Percentiles rank a stretch among this genome's conserved stretches.
phyloP scores from a whole-genome alignment of 2,888 invertebrate species.

The Pachliopta kotzebuea region DNA sequence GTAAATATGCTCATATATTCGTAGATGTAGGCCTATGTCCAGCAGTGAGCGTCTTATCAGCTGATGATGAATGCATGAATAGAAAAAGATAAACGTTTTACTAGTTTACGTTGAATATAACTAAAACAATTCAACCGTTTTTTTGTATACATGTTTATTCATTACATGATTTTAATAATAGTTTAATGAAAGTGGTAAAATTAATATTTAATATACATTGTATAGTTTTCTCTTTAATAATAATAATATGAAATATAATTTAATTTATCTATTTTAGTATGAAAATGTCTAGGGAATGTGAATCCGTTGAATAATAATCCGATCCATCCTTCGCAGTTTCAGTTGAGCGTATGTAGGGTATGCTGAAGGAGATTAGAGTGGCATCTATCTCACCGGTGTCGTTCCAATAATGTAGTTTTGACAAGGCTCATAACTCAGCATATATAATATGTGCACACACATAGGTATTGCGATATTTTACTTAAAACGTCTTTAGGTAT shows the following conservation, averaged over 20 bases:
- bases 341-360: conserved; percentile 7
- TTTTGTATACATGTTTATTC: too few relatives aligned
- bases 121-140: too few relatives aligned
- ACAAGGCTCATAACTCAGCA: conserved; percentile 36
- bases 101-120: too few relatives aligned
- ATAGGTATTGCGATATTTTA: conserved; percentile 15
- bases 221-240: neutral
- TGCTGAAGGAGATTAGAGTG: conserved; percentile 13
- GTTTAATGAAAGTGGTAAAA: too few relatives aligned
- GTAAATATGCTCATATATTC: too few relatives aligned
- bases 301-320: conserved; percentile 7
- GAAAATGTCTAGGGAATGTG: neutral
- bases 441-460: conserved; percentile 11
- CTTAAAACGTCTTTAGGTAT: conserved; percentile 17
- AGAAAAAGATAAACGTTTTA: too few relatives aligned
- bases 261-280: neutral
- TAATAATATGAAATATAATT: neutral
- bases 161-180: too few relatives aligned
- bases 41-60: too few relatives aligned
- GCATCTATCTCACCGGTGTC: conserved; percentile 34
- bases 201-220: too few relatives aligned
- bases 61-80: too few relatives aligned
- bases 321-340: conserved; percentile 6
- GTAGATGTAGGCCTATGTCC: too few relatives aligned
- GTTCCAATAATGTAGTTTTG: conserved; percentile 42